Base-by-base conservation (phyloP, 2,797 vertebrate genomes). In the Jordanella pulchra region DNA sequence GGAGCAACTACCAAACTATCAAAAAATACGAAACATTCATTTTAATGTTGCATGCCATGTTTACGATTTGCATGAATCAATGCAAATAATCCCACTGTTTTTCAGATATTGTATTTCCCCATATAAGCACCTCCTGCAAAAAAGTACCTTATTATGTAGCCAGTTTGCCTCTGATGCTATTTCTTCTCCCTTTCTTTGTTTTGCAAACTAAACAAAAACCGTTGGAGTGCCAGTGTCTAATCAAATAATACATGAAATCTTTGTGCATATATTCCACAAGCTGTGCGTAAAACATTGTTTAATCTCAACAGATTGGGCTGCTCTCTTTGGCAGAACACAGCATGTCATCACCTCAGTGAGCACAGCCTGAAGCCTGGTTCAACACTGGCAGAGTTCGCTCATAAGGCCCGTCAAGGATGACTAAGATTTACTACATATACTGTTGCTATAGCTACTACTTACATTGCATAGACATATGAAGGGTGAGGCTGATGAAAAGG, bases 401-500 rank as follows among this genome's bases (percentile, higher is more conserved):
- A 69, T 48, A 17, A 23, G 7, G 27, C 61, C 69, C 47, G 30
- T 75, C 71, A 54, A 67, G 30, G 28, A 72, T 76, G 72, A 77
- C 60, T 18, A 60, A 65, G 66, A 63, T 66, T 67, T 73, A 79
- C 67, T 44, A 75, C 51, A 51, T 76, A 23, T 15, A 76, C 9
- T 61, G 78, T 87, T 85, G 72, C 79, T 69, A 84, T 82, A 76
- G 87, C 66, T 76, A 84, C 73, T 56, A 61, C 47, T 76, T 56
- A 13, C 12, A 77, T 53, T 63, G 42, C 47, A 42, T 32, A 67
- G 60, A 50, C 56, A 39, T 48, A 35, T 63, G 32, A 69, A 42
- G 28, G 30, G 28, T 54, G 30, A 71, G 6, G 28, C n/a, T 77
- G 32, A 65, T 64, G 3, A 58, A 68, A 53, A 7, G 25, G 7